These are phyloP conservation scores for Geococcyx californianus DNA, from an alignment of 2,113 vertebrate species.

Conservation along the genomic window DNA sequence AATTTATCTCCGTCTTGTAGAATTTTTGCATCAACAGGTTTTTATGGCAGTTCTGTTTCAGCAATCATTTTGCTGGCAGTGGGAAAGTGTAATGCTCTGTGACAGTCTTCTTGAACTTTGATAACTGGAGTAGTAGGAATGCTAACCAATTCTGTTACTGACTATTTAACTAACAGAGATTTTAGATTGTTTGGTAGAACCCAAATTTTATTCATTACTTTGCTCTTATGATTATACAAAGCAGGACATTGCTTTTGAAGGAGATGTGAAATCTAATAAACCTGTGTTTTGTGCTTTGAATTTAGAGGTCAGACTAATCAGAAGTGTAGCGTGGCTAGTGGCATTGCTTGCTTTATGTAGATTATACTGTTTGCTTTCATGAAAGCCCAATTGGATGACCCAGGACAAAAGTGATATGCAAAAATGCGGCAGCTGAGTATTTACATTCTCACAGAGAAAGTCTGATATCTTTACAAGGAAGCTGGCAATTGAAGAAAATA, in stretches of 20 bases:
- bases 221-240: not conserved
- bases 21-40: not conserved
- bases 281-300: not conserved
- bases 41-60: not conserved
- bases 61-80: not conserved
- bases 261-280: not conserved
- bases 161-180: not conserved
- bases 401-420: not conserved
- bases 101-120: not conserved
- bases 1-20: not conserved
- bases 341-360: not conserved
- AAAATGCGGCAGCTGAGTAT: not conserved
- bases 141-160: not conserved
- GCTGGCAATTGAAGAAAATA: not conserved
- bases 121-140: not conserved
- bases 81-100: not conserved
- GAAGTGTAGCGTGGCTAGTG: not conserved
- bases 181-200: not conserved
- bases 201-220: not conserved
- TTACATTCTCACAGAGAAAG: not conserved
- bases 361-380: constrained; percentile 10
- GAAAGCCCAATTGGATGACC: not conserved
- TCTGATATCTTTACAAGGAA: not conserved
- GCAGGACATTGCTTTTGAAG: not conserved
- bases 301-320: constrained; percentile 8